Conservation (phyloP, 1,140 invertebrate genomes). For the Bathynomus jamesi region DNA sequence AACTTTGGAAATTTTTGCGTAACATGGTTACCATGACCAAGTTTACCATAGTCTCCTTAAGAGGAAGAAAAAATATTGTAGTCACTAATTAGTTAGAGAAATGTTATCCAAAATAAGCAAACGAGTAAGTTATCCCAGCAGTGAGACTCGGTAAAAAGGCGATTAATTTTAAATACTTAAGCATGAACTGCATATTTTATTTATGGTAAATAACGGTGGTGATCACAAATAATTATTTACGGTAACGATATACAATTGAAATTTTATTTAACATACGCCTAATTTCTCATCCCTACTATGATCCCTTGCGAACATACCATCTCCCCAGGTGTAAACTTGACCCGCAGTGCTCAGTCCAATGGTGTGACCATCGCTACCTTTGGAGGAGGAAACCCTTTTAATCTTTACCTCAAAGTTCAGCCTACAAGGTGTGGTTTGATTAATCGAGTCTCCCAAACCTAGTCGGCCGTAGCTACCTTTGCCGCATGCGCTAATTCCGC, state of each 20-base stretch:
- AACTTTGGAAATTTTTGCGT: slow-evolving; percentile 53
- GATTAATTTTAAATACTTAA: no score
- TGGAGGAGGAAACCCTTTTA: slow-evolving; percentile 50
- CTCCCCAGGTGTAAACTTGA: slow-evolving; percentile 57
- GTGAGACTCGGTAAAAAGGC: no score
- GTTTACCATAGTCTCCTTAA: slow-evolving; percentile 49
- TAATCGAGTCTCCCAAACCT: slow-evolving; percentile 52
- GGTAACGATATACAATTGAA: no score
- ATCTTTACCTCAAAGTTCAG: slow-evolving; percentile 47
- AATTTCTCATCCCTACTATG: no score
- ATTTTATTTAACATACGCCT: no score
- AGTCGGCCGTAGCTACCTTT: slow-evolving; percentile 54
- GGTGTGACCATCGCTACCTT: slow-evolving; percentile 56
- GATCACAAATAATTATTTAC: no score
- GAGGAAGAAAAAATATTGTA: no score
- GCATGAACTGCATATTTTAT: no score
- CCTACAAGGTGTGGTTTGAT: slow-evolving; percentile 49
- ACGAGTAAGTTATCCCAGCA: no score
- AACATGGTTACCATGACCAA: slow-evolving; percentile 50
- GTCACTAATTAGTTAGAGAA: no score
- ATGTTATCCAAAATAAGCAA: no score
- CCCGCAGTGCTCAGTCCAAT: slow-evolving; percentile 53
- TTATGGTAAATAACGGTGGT: no score
- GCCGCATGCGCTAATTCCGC: slow-evolving; percentile 53
- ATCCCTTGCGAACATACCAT: slow-evolving; percentile 53